Evolutionary conservation across 2,113 vertebrate genomes (phyloP).

Genomic region (Gorsachius goisagi): DNA sequence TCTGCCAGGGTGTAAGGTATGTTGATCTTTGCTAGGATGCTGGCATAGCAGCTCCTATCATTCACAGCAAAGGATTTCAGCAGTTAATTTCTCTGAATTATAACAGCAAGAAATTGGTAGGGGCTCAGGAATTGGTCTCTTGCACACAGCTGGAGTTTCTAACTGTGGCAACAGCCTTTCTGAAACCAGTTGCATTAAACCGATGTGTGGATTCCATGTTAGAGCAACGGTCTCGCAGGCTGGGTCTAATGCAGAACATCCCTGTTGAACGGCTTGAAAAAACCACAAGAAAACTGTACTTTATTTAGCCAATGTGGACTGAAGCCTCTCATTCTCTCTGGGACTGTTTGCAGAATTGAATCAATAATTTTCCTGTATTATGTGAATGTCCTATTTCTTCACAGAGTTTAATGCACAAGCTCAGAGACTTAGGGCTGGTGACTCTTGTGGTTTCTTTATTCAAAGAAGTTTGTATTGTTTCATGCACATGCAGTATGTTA

Average conservation of each 20-base stretch:
- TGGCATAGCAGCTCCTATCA: neutral
- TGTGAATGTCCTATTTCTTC: neutral
- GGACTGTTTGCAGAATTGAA: neutral
- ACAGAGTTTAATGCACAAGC: neutral
- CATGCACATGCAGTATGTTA: neutral
- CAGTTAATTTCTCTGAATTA: neutral
- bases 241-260: neutral
- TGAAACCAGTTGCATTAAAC: neutral
- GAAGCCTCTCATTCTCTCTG: neutral
- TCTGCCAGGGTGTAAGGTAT: neutral
- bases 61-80: neutral
- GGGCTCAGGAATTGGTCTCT: neutral
- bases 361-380: neutral
- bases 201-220: neutral
- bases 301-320: neutral
- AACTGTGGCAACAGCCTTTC: neutral
- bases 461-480: neutral
- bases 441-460: neutral
- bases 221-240: neutral
- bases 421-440: neutral
- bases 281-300: neutral
- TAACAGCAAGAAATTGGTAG: neutral
- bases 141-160: neutral
- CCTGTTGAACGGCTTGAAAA: neutral
- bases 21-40: neutral